phyloP scores from a whole-genome alignment of 2,113 vertebrate genomes.

The Centrocercus urophasianus region DNA sequence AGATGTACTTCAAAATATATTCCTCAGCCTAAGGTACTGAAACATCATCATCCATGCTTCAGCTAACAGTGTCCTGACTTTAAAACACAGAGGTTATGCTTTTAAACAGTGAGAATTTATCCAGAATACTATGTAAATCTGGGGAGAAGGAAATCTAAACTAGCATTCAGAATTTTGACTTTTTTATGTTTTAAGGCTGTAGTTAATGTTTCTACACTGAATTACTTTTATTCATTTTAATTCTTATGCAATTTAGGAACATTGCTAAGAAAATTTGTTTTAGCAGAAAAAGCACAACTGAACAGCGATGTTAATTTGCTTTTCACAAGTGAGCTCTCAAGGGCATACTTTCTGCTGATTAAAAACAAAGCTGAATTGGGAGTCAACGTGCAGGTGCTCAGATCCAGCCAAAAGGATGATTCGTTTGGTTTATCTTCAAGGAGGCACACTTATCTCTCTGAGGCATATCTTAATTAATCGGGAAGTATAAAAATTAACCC shows the following conservation, averaged over 20 bases:
- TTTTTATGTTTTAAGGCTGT: neutral
- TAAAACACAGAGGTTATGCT: neutral
- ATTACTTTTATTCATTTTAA: neutral
- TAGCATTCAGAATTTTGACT: neutral
- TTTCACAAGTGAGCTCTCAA: neutral
- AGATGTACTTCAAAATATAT: neutral
- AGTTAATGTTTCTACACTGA: neutral
- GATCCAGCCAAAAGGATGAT: conserved; percentile 31
- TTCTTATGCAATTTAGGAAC: neutral
- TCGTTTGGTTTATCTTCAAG: conserved; percentile 9
- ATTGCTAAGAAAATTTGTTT: neutral
- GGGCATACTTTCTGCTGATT: neutral
- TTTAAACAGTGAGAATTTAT: neutral
- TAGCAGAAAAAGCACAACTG: neutral
- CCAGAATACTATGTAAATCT: neutral
- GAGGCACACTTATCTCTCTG: neutral
- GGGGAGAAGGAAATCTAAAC: neutral
- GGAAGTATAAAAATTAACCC: neutral
- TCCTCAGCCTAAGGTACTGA: neutral
- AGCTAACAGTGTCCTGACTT: neutral
- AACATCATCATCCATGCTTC: neutral
- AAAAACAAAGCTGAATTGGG: neutral
- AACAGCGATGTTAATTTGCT: neutral
- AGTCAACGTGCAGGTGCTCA: neutral
- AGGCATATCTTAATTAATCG: neutral